These are phyloP conservation scores for Pseudobourletiella spinata DNA, from an alignment of 1,140 invertebrate genomes.

Conservation along the genomic window DNA sequence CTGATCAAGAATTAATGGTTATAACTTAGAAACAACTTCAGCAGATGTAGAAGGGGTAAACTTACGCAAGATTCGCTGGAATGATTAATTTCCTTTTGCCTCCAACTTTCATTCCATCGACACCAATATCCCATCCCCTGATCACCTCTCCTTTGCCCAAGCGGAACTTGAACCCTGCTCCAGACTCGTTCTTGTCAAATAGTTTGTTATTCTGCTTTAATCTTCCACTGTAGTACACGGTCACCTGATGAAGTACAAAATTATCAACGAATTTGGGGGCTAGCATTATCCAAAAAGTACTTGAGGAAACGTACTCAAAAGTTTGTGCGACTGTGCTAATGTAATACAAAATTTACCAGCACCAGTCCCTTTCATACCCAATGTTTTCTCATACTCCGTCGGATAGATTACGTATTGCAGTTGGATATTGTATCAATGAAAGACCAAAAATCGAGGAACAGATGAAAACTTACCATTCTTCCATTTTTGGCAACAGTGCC, in stretches of 20 bases:
- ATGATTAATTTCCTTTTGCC: slow-evolving; percentile 76
- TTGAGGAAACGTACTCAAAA: no score
- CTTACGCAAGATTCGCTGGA: slow-evolving; percentile 74
- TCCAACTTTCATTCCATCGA: slow-evolving; percentile 83
- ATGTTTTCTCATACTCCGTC: no score
- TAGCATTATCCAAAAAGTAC: no score
- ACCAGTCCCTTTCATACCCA: no score
- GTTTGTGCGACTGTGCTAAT: no score
- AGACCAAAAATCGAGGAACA: no score
- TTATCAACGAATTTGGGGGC: not conserved
- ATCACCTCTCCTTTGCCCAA: slow-evolving; percentile 80
- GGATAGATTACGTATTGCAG: no score
- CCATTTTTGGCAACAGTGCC: slow-evolving; percentile 67
- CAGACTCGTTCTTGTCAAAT: slow-evolving; percentile 62
- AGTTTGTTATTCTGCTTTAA: slow-evolving; percentile 70
- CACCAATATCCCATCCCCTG: slow-evolving; percentile 80
- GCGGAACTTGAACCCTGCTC: slow-evolving; percentile 73
- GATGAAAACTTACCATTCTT: slow-evolving; percentile 53
- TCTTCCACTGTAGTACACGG: slow-evolving; percentile 67
- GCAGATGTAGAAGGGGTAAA: no score
- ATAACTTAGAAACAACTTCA: no score
- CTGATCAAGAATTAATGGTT: slow-evolving; percentile 7
- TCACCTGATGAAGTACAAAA: slow-evolving; percentile 38
- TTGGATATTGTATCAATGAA: no score
- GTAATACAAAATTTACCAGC: no score